Base-by-base conservation (phyloP, 30 jellyfish, hydroid and myxozoan species). In the Turritopsis dohrnii region DNA sequence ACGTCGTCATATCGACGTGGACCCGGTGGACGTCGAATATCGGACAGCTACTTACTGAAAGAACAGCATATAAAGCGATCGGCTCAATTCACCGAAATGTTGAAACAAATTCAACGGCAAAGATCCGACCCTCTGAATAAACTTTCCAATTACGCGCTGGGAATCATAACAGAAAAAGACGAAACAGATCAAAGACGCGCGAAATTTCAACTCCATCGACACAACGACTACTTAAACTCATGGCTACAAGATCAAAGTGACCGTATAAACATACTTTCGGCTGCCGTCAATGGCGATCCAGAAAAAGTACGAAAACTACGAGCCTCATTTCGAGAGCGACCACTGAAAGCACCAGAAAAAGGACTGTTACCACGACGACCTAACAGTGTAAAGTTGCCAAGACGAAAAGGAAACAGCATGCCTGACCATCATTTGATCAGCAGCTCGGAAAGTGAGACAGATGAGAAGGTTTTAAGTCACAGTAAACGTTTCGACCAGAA, bases 221-320 rank as follows among this genome's bases (percentile, higher is more conserved):
- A 81, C 29, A 23, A 74, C 29, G 87, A 89, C 29, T 90, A 90
- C 65, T 83, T 90, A 0, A 94, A 90, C 82, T 80, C 89, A 66
- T 90, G 97, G 97, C 76, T 90, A 0, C 89, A 85, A 72, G 87
- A 91, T 65, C 97, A 90, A 75, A 91, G 87, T 28, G 90, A 75
- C 66, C 88, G 97, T 27, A 90, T 90, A 23, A 86, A 87, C 30
- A 86, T 71, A 20, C 95, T 90, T 60, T 91, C 84, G 65, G 86
- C 88, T 53, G 97, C 97, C 66, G 90, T 82, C 21, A 90, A 85
- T 66, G 92, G 90, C 71, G 93, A 90, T 52, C 53, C 89, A n/a
- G 97, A 84, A 83, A 84, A 76, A 23, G 41, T 74, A 9, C 53
- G 60, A 21, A 74, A 41, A 26, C 23, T 74, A 30, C 53, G 83